A percentile compares a stretch with the other conserved stretches of the same genome.
Conservation (phyloP, 2,113 vertebrate species). For the Sphyrna mokarran region DNA sequence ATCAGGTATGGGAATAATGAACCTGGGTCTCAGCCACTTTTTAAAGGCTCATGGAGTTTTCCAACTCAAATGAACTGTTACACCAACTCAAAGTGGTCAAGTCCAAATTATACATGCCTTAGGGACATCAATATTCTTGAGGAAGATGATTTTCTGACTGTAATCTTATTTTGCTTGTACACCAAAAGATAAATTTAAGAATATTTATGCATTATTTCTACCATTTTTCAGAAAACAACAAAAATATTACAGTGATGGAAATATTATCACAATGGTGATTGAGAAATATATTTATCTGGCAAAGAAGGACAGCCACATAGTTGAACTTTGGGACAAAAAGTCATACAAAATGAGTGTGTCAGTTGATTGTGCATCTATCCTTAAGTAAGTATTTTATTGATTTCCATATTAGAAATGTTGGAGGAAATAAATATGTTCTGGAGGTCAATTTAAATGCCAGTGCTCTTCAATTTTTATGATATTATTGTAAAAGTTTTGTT, state of each 20-base stretch:
- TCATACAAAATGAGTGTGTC: constrained; percentile 73
- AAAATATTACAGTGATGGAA: constrained; percentile 61
- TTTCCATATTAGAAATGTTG: background rate
- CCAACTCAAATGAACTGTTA: background rate
- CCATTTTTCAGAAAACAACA: constrained; percentile 60
- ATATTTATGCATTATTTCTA: background rate
- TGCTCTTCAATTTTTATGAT: background rate
- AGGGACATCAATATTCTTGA: background rate
- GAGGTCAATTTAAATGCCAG: background rate
- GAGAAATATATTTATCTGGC: constrained; percentile 80
- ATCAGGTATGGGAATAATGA: background rate
- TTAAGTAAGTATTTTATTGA: constrained; percentile 60
- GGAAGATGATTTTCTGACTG: constrained; percentile 21
- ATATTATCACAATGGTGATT: constrained; percentile 77
- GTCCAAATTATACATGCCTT: background rate
- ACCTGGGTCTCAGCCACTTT: background rate
- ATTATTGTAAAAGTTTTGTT: background rate
- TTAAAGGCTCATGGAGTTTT: background rate
- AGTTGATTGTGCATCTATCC: constrained; percentile 76
- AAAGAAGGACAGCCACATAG: constrained; percentile 72
- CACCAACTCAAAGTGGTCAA: background rate
- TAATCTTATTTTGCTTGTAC: background rate
- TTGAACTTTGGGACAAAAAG: constrained; percentile 91
- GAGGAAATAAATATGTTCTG: background rate
- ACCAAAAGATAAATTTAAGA: background rate